Evolutionary conservation across 2,888 invertebrate genomes (phyloP), one percentile per base, ranked within the genome.

Genomic region (Ditylenchus weischeri): DNA sequence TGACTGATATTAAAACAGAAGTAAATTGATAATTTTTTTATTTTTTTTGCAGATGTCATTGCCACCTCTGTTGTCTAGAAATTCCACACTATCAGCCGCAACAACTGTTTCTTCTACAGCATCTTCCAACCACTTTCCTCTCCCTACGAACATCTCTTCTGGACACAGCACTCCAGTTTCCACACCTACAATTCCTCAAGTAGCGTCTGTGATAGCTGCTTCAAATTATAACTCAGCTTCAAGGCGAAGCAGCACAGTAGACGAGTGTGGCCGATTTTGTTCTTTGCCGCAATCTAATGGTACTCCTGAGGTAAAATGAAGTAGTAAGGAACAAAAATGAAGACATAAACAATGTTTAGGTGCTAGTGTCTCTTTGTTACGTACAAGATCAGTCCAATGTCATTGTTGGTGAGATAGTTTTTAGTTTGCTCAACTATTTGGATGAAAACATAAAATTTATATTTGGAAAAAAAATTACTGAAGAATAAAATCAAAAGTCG

Each of bases 261-360:
- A 79, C 62, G 70, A 72, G 13, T 71, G 73, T 48, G 79, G 79
- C n/a, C 67, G 76, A 47, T 78, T 79, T 65, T 76, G 77, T 64
- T 71, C 76, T 57, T 71, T 78, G 36, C 79, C 79, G 21, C 76
- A 69, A 21, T 66, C 61, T 49, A 74, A 66, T n/a, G 78, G 77
- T 15, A 69, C 69, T 10, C 75, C 78, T 10, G 79, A 78, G 69
- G 76, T 75, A 43, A 43, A 43, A 43, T 43, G 3, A 15, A 43
- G 2, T 43, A 43, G 15, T 8, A 43, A 10, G 5, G 29, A 10
- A 43, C 15, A 1, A 43, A 10, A 19, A 13, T 29, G 11, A 50
- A 18, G 19, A 54, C 7, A 23, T 18, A 57, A 65, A 23, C 64
- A 74, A 69, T 18, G 7, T 18, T 36, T n/a, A 66, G 66, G 69